Evolutionary conservation across 2,797 vertebrate genomes (phyloP), one percentile per base, ranked within the genome.

Genomic region (Tokudaia tokunoshimensis): DNA sequence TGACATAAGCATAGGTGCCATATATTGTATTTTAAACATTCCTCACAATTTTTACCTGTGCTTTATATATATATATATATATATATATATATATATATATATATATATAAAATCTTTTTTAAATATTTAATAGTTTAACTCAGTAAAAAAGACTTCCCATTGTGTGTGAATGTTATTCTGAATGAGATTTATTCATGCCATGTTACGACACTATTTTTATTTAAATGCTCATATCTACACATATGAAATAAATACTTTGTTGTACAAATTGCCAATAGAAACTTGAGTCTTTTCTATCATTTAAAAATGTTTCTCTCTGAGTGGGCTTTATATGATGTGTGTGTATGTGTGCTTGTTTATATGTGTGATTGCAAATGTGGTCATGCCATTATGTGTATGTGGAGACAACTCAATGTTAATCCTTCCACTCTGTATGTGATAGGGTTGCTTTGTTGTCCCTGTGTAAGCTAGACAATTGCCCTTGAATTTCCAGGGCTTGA

Each of bases 151-250:
- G 74, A 31, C 47, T 85, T 96, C 57, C 47, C 61, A 47, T 92
- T 85, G 26, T 91, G 93, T 91, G 75, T 91, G 92, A 97, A 75
- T 94, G 57, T 92, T 92, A 78, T 72, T 96, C 94, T 88, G 94
- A 95, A 97, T 92, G 80, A 86, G 93, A 85, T 94, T 95, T 93
- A 89, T 92, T 95, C 93, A 80, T 91, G 52, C 61, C 89, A 76
- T 88, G 44, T 81, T 72, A 97, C 79, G 97, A 97, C 97, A 97
- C 97, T 98, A 97, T 97, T 97, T 97, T 97, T 96, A 97, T 98
- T 97, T 97, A 97, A 97, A 59, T 74, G 61, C 94, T 72, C 74
- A 81, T 94, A 61, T 79, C 37, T 87, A 88, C 81, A 14, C 82
- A 55, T n/a, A 92, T 9, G 47, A 94, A 97, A 97, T 97, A 97